Base-by-base conservation (phyloP, 2,888 invertebrate genomes). In the Teleiodes luculella region DNA sequence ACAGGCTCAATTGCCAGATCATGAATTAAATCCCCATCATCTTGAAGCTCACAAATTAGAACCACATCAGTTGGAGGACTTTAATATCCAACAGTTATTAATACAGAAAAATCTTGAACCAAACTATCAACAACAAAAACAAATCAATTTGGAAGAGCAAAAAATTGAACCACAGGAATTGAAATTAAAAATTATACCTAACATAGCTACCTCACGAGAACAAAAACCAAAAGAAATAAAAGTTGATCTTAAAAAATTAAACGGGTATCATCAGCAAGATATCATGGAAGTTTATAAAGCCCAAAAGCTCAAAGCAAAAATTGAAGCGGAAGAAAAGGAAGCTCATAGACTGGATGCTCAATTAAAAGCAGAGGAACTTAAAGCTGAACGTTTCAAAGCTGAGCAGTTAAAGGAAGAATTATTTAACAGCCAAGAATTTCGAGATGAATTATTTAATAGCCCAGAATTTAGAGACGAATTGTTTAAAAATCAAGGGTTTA, bases 1-100 rank as follows among this genome's bases (percentile, higher is more conserved):
- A 30, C 51, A 54, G 31, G 50, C 46, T 11, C 50, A 53, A 39
- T 52, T 58, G 31, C 52, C 52, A 4, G 51, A 56, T 16, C 41
- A 53, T 18, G 35, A 50, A 43, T 55, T 57, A 20, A 50, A 54
- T 16, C 10, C 50, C 30, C 43, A 57, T 31, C 51, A 16, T n/a
- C 35, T 39, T 33, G 41, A 36, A 18, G 41, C 24, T n/a, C 51
- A 51, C 3, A 33, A 47, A 14, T 18, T 52, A 37, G 47, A 55
- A 35, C 16, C 50, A 6, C 50, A 54, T 31, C 53, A 49, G 11
- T 20, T 41, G 11, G 41, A 39, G 41, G 31, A 41, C 13, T 24
- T 31, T 18, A 41, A 51, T n/a, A 10, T 18, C 18, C 51, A 51
- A 31, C 39, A 51, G 30, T 1, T 41, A 31, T 11, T 37, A 2